phyloP scores from a whole-genome alignment of 2,113 vertebrate genomes.

The Diadophis punctatus region DNA sequence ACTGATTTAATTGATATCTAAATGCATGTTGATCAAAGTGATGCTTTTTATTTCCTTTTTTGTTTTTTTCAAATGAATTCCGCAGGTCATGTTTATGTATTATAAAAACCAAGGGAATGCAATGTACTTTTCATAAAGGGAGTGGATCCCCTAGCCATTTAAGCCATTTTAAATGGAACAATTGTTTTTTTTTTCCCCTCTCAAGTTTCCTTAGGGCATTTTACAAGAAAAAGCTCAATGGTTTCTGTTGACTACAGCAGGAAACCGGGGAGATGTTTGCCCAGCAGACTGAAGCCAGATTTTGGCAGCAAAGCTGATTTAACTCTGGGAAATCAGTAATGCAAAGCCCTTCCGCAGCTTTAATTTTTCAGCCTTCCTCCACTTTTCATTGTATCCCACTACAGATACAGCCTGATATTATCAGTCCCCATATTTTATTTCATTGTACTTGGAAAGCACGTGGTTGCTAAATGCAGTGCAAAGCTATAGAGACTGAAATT shows the following conservation, averaged over 20 bases:
- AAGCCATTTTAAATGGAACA: constrained; percentile 52
- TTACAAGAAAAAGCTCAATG: constrained; percentile 24
- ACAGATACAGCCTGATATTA: constrained; percentile 12
- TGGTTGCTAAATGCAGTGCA: background rate
- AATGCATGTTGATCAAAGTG: constrained; percentile 47
- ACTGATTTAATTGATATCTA: background rate
- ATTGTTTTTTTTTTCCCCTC: constrained; percentile 56
- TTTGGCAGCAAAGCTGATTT: constrained; percentile 62
- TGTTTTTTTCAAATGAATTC: constrained; percentile 2
- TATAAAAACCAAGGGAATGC: constrained; percentile 39
- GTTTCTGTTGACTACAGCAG: constrained; percentile 62
- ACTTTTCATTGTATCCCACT: constrained; percentile 22
- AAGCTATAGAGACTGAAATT: constrained; percentile 37
- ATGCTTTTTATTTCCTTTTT: constrained; percentile 39
- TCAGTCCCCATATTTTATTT: constrained; percentile 31
- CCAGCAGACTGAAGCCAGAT: constrained; percentile 63
- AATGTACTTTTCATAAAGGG: constrained; percentile 37
- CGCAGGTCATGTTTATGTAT: constrained; percentile 41
- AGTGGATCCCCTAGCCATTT: constrained; percentile 49
- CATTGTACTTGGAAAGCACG: constrained; percentile 11
- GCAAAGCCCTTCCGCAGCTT: constrained; percentile 48
- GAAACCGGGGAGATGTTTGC: constrained; percentile 45
- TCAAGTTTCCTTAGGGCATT: constrained; percentile 53
- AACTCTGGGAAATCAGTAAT: constrained; percentile 56
- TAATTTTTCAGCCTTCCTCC: constrained; percentile 50